phyloP scores from a whole-genome alignment of 2,113 vertebrate genomes.

The Taxidea taxus region DNA sequence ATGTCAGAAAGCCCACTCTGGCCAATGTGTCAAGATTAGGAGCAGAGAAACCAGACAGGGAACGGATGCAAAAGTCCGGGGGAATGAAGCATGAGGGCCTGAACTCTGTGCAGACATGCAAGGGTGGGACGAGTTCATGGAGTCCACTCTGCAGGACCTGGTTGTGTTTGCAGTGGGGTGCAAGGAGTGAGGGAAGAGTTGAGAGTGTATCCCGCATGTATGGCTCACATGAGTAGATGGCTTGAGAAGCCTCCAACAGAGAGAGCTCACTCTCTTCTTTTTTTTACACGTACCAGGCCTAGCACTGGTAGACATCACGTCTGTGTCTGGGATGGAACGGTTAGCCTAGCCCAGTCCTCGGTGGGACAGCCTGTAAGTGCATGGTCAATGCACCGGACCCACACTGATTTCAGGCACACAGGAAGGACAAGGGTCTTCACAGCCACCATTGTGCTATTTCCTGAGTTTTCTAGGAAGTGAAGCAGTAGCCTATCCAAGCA shows the following conservation, averaged over 20 bases:
- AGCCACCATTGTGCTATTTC: neutral
- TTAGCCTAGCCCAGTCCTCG: neutral
- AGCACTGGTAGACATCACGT: neutral
- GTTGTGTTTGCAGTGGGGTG: neutral
- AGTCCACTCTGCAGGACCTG: neutral
- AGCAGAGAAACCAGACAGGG: neutral
- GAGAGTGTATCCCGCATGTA: neutral
- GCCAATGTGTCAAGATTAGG: neutral
- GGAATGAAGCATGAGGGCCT: neutral
- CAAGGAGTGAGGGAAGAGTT: neutral
- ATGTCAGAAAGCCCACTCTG: neutral
- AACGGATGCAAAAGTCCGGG: neutral
- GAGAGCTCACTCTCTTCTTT: neutral
- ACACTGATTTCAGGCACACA: neutral
- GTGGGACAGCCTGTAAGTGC: neutral
- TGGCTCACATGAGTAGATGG: neutral
- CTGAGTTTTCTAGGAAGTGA: neutral
- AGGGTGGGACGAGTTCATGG: neutral
- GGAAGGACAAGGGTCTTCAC: neutral
- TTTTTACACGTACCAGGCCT: neutral
- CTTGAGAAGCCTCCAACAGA: neutral
- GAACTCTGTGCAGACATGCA: fast-evolving
- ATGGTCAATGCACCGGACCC: neutral
- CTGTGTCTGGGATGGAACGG: neutral
- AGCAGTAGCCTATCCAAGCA: neutral